phyloP scores from a whole-genome alignment of 1,140 invertebrate genomes.

The Nasonia vitripennis region DNA sequence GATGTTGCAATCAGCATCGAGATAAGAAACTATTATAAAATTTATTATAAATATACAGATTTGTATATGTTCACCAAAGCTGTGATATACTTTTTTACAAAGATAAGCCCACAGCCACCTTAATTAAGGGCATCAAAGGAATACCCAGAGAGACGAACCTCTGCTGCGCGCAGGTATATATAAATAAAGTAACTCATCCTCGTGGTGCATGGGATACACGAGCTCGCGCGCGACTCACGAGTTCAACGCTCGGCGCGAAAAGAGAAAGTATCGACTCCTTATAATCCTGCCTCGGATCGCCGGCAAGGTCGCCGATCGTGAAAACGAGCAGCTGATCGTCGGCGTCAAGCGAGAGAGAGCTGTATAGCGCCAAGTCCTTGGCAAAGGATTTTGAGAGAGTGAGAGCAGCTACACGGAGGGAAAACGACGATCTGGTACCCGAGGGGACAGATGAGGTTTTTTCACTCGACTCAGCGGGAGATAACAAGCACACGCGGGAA shows the following conservation, averaged over 20 bases:
- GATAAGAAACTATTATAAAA: not conserved
- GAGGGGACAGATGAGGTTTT: not conserved
- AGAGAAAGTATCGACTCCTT: conserved; percentile 50
- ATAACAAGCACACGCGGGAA: conserved; percentile 4
- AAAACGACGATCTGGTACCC: not conserved
- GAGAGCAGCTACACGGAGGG: not conserved
- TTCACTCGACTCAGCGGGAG: not conserved
- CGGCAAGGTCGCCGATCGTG: conserved; percentile 38
- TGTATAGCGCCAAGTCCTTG: conserved; percentile 27
- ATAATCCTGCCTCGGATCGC: not conserved
- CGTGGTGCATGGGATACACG: not conserved
- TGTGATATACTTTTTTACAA: too few species aligned
- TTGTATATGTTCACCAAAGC: too few species aligned
- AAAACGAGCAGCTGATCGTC: conserved; percentile 52
- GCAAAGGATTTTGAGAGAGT: conserved; percentile 24
- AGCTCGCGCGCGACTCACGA: not conserved
- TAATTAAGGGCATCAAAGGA: too few species aligned
- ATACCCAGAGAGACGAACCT: not conserved
- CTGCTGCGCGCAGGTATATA: not conserved
- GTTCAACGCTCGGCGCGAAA: conserved; percentile 47
- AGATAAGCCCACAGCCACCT: too few species aligned
- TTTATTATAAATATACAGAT: too few species aligned
- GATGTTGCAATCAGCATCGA: not conserved
- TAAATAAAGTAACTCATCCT: conserved; percentile 10
- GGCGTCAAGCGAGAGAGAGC: not conserved